Conservation (phyloP, 1,140 invertebrate species). For the Dreissena polymorpha region DNA sequence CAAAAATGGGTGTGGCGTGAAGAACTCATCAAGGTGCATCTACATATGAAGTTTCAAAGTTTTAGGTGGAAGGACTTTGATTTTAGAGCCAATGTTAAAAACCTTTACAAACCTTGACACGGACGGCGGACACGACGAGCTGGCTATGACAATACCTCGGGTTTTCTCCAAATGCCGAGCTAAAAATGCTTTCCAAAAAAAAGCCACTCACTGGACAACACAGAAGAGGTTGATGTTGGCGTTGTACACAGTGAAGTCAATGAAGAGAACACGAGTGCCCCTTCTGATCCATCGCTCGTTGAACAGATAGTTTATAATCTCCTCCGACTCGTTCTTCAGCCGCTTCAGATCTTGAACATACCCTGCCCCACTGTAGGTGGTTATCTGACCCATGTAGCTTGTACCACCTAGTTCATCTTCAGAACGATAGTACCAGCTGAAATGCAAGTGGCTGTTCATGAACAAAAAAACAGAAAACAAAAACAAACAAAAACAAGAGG, state of each 20-base stretch:
- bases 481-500: no score
- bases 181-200: background rate
- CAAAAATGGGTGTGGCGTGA: no score
- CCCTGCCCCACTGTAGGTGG: conserved; percentile 82
- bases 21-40: no score
- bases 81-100: no score
- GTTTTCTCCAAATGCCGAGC: no score
- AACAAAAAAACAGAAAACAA: no score
- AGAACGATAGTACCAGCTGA: conserved; percentile 80
- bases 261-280: conserved; percentile 86
- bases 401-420: conserved; percentile 79
- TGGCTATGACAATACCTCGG: no score
- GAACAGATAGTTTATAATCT: conserved; percentile 82
- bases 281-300: conserved; percentile 85
- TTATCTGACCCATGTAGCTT: conserved; percentile 81
- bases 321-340: conserved; percentile 76
- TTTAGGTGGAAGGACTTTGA: no score
- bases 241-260: conserved; percentile 89
- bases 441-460: no score
- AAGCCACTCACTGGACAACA: conserved; percentile 81
- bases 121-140: no score
- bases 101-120: no score
- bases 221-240: conserved; percentile 88
- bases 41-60: no score
- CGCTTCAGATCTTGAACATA: conserved; percentile 80